Percentiles rank a stretch among this genome's conserved stretches.
These are phyloP conservation scores for Cochlearius cochlearius DNA, from an alignment of 2,113 vertebrate genomes.

Conservation along the genomic window DNA sequence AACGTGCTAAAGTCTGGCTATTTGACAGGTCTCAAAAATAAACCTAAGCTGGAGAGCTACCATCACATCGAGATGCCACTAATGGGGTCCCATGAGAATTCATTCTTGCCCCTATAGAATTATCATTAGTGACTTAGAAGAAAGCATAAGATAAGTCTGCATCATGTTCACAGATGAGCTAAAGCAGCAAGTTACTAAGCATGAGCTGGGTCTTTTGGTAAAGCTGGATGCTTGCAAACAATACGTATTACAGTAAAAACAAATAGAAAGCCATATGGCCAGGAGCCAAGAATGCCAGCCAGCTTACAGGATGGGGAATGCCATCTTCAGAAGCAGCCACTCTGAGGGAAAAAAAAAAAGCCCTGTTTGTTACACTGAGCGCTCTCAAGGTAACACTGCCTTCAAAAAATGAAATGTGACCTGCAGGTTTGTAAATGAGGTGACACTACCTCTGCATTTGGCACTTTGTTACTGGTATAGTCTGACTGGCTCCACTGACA, in stretches of 20 bases:
- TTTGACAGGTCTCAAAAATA: slow-evolving; percentile 35
- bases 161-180: not conserved
- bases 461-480: not conserved
- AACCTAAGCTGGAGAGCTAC: not conserved
- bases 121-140: not conserved
- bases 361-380: not conserved
- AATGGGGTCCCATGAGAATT: slow-evolving; percentile 9
- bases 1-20: not conserved
- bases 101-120: not conserved
- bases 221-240: not conserved
- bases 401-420: not conserved
- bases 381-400: not conserved
- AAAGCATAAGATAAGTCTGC: not conserved
- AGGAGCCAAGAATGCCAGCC: not conserved
- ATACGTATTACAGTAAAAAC: not conserved
- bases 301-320: not conserved
- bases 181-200: not conserved
- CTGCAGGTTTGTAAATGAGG: slow-evolving; percentile 1
- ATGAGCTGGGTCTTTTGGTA: not conserved
- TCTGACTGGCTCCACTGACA: not conserved
- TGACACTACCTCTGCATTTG: not conserved
- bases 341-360: not conserved
- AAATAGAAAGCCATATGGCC: not conserved
- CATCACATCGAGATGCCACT: not conserved
- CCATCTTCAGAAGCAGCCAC: not conserved